These are phyloP conservation scores for Telenomus remus DNA, from an alignment of 1,140 invertebrate genomes.

Conservation along the genomic window DNA sequence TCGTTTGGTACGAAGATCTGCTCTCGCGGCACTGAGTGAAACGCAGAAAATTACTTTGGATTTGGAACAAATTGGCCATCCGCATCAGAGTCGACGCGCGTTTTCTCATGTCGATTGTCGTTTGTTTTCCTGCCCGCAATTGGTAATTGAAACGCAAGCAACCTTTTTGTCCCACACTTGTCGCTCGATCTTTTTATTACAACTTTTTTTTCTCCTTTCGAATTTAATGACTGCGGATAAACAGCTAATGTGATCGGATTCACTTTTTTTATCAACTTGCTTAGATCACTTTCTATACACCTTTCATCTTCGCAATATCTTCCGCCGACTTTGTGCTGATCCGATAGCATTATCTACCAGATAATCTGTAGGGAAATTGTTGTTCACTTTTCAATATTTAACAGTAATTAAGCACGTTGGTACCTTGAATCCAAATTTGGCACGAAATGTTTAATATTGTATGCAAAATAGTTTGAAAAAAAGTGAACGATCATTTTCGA, in stretches of 20 bases:
- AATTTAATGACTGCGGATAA: constrained; percentile 24
- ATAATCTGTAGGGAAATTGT: too few species aligned
- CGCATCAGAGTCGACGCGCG: background rate
- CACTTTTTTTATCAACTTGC: constrained; percentile 12
- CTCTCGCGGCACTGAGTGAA: constrained; percentile 27
- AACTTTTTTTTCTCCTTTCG: constrained; percentile 8
- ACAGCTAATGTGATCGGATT: constrained; percentile 4
- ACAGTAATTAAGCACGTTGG: too few species aligned
- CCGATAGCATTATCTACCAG: too few species aligned
- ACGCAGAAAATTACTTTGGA: constrained; percentile 39
- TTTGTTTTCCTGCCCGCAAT: constrained; percentile 38
- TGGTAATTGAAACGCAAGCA: constrained; percentile 33
- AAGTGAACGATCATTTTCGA: too few species aligned
- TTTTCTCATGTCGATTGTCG: constrained; percentile 18
- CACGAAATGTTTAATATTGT: too few species aligned
- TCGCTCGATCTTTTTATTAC: constrained; percentile 20
- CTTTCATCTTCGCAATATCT: too few species aligned
- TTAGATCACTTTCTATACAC: background rate
- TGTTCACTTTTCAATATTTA: too few species aligned
- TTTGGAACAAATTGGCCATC: constrained; percentile 40
- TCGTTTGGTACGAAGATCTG: constrained; percentile 18
- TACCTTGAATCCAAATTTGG: too few species aligned
- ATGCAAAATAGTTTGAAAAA: too few species aligned
- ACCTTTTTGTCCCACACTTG: constrained; percentile 22
- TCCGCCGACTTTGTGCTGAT: too few species aligned